Conservation (phyloP, 2,888 invertebrate species). For the Hemaris fuciformis region DNA sequence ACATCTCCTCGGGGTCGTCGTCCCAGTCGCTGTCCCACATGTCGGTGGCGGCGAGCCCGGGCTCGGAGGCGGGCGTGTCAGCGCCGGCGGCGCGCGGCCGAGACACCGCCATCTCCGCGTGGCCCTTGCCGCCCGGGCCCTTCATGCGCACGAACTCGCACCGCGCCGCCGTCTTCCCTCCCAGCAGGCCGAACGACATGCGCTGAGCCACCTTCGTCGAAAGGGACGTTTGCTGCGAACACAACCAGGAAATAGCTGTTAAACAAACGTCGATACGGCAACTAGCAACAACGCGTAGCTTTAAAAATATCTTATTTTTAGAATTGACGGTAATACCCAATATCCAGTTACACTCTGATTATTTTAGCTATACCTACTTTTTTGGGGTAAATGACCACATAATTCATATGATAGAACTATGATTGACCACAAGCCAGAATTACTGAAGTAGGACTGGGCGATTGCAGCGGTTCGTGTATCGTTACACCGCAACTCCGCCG, state of each 20-base stretch:
- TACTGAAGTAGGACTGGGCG: background rate
- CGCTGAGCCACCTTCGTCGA: slow-evolving; percentile 97
- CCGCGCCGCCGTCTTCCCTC: slow-evolving; percentile 88
- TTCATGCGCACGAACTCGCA: slow-evolving; percentile 99
- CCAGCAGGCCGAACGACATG: slow-evolving; percentile 96
- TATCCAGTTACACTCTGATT: no score
- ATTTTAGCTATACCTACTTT: no score
- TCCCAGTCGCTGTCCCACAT: slow-evolving; percentile 96
- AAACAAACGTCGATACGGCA: no score
- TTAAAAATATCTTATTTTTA: no score
- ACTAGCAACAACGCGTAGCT: no score
- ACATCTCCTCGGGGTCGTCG: slow-evolving; percentile 92
- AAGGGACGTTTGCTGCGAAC: slow-evolving; percentile 90
- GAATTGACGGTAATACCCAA: no score
- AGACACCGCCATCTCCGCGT: slow-evolving; percentile 99
- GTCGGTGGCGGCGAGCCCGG: slow-evolving; percentile 91
- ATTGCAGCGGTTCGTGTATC: background rate
- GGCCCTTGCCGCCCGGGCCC: slow-evolving; percentile 95
- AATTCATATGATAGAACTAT: background rate
- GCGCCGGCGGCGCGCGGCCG: slow-evolving; percentile 95
- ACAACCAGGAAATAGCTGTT: no score
- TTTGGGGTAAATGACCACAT: background rate
- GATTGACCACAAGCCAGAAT: background rate
- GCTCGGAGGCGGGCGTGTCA: slow-evolving; percentile 97
- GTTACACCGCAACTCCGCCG: background rate